Evolutionary conservation across 2,888 invertebrate species (phyloP).

Genomic region (Ophraella communa): DNA sequence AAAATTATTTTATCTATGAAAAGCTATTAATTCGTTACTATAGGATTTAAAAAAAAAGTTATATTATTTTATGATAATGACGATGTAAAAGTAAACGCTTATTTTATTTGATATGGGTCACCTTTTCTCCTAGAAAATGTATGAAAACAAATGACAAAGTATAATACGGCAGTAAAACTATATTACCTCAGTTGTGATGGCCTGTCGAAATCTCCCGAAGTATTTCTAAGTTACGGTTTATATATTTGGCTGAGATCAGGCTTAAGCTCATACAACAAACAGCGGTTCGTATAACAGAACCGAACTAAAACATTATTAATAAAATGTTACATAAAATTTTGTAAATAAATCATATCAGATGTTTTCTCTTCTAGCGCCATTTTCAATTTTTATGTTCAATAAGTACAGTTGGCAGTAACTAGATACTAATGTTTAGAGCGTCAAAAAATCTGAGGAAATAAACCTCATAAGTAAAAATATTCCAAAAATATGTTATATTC

Average conservation of each 20-base stretch:
- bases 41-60: too few species aligned
- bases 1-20: too few species aligned
- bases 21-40: too few species aligned
- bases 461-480: too few species aligned
- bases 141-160: conserved; percentile 14
- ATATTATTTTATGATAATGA: background rate
- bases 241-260: conserved; percentile 46
- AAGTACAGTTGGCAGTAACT: too few species aligned
- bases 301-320: background rate
- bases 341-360: too few species aligned
- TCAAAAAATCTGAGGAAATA: too few species aligned
- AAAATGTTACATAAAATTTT: too few species aligned
- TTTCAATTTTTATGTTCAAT: too few species aligned
- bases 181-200: conserved; percentile 36
- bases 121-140: background rate
- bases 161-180: conserved; percentile 47
- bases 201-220: conserved; percentile 47
- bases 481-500: too few species aligned
- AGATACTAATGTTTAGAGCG: too few species aligned
- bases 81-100: background rate
- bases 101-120: background rate
- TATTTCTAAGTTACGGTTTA: conserved; percentile 50
- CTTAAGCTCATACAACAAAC: conserved; percentile 27
- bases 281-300: conserved; percentile 24
- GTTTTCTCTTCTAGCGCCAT: too few species aligned